Evolutionary conservation across 2,113 vertebrate genomes (phyloP), one percentile per base, ranked within the genome.

Genomic region (Lethenteron reissneri): DNA sequence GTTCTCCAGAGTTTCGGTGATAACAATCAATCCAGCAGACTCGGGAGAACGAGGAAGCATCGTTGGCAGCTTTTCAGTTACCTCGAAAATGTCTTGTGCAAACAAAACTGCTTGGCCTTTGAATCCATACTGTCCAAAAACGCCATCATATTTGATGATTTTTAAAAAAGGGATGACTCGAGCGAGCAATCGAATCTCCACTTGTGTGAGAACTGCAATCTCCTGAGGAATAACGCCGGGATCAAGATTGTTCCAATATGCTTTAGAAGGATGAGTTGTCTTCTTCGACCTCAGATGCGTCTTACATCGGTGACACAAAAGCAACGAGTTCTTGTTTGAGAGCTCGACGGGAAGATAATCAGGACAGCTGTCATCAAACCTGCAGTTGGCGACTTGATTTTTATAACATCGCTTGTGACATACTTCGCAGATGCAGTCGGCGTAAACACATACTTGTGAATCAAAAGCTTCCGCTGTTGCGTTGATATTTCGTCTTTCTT

Each of bases 61-160:
- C 15, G 15, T 7, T 19, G 62, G 62, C 15, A 7, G 62, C 19
- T 10, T 4, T 19, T 68, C 10, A 19, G 15, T 68, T 15, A 68
- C 62, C 19, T 68, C 10, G 19, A 68, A 68, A 19, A 68, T 68
- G 62, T 68, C 62, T 19, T 68, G 62, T n/a, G 62, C 62, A 68
- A 68, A 68, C 15, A 68, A 19, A 68, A 68, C 10, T 68, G 62
- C 62, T 19, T 68, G 62, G 15, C 62, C 62, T 68, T 68, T 10
- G 62, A 68, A 68, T 68, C 62, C 62, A 10, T n/a, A 68, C 19
- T 68, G 62, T 68, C 62, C 10, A 19, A 68, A 68, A 19, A 68
- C 62, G 10, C 62, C 5, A 4, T 19, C 10, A 19, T n/a, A 68
- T 19, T 68, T 68, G 62, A 5, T 19, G 19, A 68, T 68, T 68